A percentile compares a stretch with the other conserved stretches of the same genome.
Conservation (phyloP, 23 tunicate genomes). For the Diplosoma virens region DNA sequence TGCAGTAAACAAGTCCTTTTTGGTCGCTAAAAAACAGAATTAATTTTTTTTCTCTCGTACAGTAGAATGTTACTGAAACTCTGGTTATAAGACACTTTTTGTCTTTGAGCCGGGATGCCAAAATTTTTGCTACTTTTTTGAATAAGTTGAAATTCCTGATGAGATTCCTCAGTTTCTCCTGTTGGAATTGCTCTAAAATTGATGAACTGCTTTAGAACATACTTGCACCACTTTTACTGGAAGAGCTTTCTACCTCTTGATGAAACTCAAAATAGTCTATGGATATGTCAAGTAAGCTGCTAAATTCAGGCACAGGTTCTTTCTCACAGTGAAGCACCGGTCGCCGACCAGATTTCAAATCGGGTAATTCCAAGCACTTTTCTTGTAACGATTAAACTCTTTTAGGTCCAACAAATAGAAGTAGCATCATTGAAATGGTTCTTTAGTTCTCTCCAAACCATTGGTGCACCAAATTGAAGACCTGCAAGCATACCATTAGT, state of each 20-base stretch:
- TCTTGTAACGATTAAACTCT: constrained; percentile 6
- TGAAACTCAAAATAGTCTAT: not conserved
- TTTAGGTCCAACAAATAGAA: constrained; percentile 1
- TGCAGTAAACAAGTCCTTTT: not conserved
- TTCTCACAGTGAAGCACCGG: constrained; percentile 3
- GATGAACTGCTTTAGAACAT: not conserved
- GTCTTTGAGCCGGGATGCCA: not conserved
- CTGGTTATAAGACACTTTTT: not conserved
- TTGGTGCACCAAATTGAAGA: not conserved
- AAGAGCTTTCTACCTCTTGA: not conserved
- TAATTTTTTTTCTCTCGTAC: not conserved
- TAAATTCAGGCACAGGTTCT: not conserved
- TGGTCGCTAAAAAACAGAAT: not conserved
- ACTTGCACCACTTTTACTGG: not conserved
- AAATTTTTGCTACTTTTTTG: not conserved
- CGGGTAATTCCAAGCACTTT: constrained; percentile 1
- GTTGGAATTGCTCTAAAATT: not conserved
- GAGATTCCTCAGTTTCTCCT: not conserved
- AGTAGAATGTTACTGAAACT: not conserved
- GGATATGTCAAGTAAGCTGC: constrained; percentile 11
- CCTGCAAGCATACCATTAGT: not conserved
- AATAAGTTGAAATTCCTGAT: not conserved
- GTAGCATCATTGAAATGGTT: not conserved
- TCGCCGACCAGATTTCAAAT: too few relatives aligned
- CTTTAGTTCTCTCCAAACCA: constrained; percentile 7